Evolutionary conservation across 1,140 invertebrate genomes (phyloP).

Genomic region (Leptoteleia sp.): DNA sequence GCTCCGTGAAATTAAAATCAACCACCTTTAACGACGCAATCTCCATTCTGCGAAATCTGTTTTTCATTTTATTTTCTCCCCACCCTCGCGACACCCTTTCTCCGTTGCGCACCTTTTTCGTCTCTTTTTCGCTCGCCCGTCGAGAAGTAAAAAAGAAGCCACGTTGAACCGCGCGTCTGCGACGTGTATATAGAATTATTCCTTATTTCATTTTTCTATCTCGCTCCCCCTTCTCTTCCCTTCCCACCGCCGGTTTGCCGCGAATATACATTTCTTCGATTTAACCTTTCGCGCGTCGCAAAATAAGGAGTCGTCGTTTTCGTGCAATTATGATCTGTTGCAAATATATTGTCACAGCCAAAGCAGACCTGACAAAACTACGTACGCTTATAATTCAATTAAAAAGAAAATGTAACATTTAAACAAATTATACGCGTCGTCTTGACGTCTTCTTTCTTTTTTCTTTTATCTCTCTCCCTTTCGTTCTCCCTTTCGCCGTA

Average conservation of each 20-base stretch:
- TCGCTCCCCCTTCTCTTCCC: neutral
- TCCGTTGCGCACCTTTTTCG: conserved; percentile 22
- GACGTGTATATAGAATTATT: conserved; percentile 43
- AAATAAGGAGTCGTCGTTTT: conserved; percentile 29
- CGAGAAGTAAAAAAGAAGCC: conserved; percentile 43
- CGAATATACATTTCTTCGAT: conserved; percentile 42
- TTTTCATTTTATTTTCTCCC: conserved; percentile 57
- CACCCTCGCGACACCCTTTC: neutral
- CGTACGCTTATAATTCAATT: conserved; percentile 17
- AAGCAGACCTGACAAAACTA: neutral
- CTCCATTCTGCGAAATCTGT: conserved; percentile 71
- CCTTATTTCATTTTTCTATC: conserved; percentile 30
- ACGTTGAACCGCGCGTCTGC: conserved; percentile 30
- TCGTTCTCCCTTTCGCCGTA: too few species aligned
- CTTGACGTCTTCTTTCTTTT: too few species aligned
- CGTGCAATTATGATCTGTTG: conserved; percentile 20
- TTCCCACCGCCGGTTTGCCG: neutral
- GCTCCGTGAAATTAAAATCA: conserved; percentile 81
- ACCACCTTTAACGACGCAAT: conserved; percentile 78
- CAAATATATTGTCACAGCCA: neutral
- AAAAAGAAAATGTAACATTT: too few species aligned
- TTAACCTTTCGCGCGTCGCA: conserved; percentile 7
- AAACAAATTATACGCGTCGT: too few species aligned
- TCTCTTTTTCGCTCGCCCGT: conserved; percentile 12
- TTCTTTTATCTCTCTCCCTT: too few species aligned